Base-by-base conservation (phyloP, 1,140 invertebrate genomes). In the Trinorchestia longiramus region DNA sequence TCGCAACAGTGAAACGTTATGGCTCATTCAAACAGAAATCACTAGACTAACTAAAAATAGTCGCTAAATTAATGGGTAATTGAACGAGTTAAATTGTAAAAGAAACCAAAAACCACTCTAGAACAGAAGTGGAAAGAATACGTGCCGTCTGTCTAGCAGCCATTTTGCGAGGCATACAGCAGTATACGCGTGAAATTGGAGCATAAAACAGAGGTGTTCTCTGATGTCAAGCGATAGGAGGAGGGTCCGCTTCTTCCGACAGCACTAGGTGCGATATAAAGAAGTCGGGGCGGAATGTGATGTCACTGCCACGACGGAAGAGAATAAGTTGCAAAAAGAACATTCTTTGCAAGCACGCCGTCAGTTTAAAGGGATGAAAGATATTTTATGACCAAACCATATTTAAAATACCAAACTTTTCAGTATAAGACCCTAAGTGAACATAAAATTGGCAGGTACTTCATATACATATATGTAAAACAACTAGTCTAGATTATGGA, bases 121-220 rank as follows among this genome's bases (percentile, higher is more conserved):
- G 28, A 77, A 28, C 28, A 77, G 62, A 77, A 77, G 62, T 36
- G 62, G 62, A 28, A 77, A 77, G 28, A 77, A 77, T 77, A 36
- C 62, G 62, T 28, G 8, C 62, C 62, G 15, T 77, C 88, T 90
- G 88, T 42, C n/a, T 90, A 42, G 88, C 88, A 87, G 88, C 88
- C 88, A 90, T 90, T 90, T 90, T 90, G 88, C 41, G 41, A 90
- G 88, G 28, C 88, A 42, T 43, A 43, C 43, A 15, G n/a, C 88
- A 28, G 88, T 41, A 42, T 90, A 41, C 88, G 41, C 88, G n/a
- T 90, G 43, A 90, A 90, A 90, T 90, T 90, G 88, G 88, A 90
- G 88, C 88, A 90, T 90, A 90, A 90, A 90, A 90, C 88, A 90
- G 41, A 90, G 88, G 88, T 90, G 88, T 42, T 77, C 88, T 90